These are phyloP conservation scores for Ophioderma brevispina DNA, from an alignment of 35 echinoderm and acorn worm genomes.

Conservation along the genomic window DNA sequence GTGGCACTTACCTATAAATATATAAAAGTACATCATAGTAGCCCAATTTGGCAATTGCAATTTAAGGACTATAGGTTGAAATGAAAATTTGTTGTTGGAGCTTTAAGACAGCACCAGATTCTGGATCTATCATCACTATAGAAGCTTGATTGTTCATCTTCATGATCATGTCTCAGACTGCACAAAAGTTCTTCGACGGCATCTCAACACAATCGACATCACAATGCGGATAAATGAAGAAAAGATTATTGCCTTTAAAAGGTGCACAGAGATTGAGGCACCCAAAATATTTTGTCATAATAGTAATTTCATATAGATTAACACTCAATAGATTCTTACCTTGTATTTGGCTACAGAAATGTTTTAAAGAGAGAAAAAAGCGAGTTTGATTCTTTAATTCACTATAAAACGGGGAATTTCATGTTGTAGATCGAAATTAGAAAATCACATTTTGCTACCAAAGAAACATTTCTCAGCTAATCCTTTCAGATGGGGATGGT, in stretches of 20 bases:
- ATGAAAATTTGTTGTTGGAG: not conserved
- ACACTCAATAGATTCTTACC: not conserved
- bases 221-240: not conserved
- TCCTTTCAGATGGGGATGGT: no score
- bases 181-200: not conserved
- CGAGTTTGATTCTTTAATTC: no score
- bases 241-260: not conserved
- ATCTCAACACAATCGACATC: not conserved
- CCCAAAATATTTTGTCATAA: no score
- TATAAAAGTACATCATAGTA: conserved; percentile 86
- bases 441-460: no score
- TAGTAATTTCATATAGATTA: no score
- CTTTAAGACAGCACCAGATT: not conserved
- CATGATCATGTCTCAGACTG: conserved; percentile 2
- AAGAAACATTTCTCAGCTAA: no score
- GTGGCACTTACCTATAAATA: conserved; percentile 76
- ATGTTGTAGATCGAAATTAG: no score
- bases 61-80: conserved; percentile 9
- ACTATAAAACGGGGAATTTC: no score
- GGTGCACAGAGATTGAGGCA: no score
- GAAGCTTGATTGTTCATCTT: not conserved
- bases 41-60: conserved; percentile 70
- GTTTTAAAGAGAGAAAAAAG: no score
- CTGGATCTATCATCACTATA: not conserved
- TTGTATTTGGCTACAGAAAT: not conserved